Evolutionary conservation across 2,888 invertebrate genomes (phyloP).

Genomic region (Portevinia maculata): DNA sequence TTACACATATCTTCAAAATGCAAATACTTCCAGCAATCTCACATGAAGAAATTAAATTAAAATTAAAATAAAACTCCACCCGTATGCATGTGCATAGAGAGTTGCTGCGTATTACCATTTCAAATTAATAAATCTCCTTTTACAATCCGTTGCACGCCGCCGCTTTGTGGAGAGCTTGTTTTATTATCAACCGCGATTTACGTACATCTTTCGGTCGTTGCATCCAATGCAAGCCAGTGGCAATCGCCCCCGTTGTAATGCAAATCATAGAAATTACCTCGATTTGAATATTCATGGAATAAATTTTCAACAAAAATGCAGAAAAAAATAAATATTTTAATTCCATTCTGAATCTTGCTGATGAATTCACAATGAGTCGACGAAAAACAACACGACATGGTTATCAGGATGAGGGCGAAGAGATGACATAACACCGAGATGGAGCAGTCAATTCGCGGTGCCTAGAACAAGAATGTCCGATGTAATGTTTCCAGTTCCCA

Average conservation of each 20-base stretch:
- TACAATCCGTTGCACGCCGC: conserved; percentile 33
- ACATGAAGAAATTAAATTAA: conserved; percentile 24
- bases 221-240: conserved; percentile 38
- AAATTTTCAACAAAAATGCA: conserved; percentile 52
- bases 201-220: conserved; percentile 48
- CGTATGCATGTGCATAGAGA: conserved; percentile 16
- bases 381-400: conserved; percentile 50
- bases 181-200: conserved; percentile 40
- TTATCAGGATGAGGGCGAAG: conserved; percentile 1
- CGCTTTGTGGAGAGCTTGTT: conserved; percentile 31
- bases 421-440: conserved; percentile 7
- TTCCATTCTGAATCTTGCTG: conserved; percentile 74
- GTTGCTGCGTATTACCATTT: conserved; percentile 55
- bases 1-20: conserved; percentile 41
- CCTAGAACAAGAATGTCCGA: conserved; percentile 58
- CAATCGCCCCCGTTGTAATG: conserved; percentile 39
- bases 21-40: conserved; percentile 47
- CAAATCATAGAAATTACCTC: conserved; percentile 70
- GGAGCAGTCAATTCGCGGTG: background rate
- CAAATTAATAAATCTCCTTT: conserved; percentile 70
- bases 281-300: conserved; percentile 75
- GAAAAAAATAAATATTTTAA: conserved; percentile 60
- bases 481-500: conserved; percentile 61
- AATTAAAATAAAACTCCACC: conserved; percentile 39
- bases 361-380: conserved; percentile 71